Evolutionary conservation across 1,140 invertebrate species (phyloP).

Genomic region (Leucophenga varia): DNA sequence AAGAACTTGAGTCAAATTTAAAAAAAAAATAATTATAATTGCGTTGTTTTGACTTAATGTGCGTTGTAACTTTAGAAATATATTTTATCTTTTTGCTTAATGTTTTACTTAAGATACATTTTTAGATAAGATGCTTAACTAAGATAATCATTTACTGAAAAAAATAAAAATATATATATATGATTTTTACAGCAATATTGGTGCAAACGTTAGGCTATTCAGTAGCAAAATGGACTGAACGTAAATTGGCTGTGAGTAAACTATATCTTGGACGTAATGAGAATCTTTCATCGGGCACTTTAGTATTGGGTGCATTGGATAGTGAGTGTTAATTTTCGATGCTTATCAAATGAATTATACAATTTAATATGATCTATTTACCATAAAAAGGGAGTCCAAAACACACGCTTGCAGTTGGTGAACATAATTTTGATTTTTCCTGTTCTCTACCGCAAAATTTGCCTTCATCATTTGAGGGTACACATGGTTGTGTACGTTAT

Average conservation of each 20-base stretch:
- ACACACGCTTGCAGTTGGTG: constrained; percentile 59
- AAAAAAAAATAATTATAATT: too few relatives aligned
- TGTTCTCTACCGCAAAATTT: constrained; percentile 61
- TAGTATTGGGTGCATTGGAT: constrained; percentile 44
- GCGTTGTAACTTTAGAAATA: too few relatives aligned
- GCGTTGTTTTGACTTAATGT: too few relatives aligned
- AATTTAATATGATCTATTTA: too few relatives aligned
- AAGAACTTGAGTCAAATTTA: too few relatives aligned
- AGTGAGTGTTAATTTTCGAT: constrained; percentile 26
- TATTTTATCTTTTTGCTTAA: too few relatives aligned
- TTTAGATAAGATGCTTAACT: too few relatives aligned
- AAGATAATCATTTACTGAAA: too few relatives aligned
- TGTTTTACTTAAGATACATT: too few relatives aligned
- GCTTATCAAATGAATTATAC: background rate
- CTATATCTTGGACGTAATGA: constrained; percentile 40
- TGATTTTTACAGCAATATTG: constrained; percentile 32
- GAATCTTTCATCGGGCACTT: constrained; percentile 41
- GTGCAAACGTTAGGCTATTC: constrained; percentile 44
- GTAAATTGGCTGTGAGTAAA: constrained; percentile 19
- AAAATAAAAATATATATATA: too few relatives aligned
- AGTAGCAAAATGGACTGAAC: constrained; percentile 42
- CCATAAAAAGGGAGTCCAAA: too few relatives aligned
- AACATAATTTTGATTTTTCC: constrained; percentile 63
- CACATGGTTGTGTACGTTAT: constrained; percentile 70
- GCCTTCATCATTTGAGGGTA: constrained; percentile 73